Conservation (phyloP, 2,113 vertebrate species). For the Oxyura jamaicensis region DNA sequence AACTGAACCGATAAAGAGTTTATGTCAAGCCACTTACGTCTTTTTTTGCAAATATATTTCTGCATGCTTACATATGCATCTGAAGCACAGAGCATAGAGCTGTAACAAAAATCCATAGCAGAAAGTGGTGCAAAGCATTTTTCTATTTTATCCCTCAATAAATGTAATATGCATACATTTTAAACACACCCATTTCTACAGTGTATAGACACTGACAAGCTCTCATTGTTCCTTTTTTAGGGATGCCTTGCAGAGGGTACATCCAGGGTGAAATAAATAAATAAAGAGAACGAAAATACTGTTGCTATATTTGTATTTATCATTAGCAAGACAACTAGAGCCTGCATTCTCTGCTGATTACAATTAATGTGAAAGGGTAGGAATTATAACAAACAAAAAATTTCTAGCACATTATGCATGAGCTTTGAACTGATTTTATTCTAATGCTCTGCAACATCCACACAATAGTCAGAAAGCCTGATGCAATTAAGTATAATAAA, state of each 20-base stretch:
- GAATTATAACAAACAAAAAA: constrained; percentile 33
- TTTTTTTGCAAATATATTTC: background rate
- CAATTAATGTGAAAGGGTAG: constrained; percentile 44
- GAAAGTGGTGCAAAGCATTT: background rate
- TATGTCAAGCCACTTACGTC: background rate
- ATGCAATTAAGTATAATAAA: constrained; percentile 45
- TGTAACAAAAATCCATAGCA: background rate
- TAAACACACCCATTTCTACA: background rate
- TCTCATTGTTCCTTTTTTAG: background rate
- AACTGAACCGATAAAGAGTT: background rate
- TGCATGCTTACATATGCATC: background rate
- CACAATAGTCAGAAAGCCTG: constrained; percentile 17
- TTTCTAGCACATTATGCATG: background rate
- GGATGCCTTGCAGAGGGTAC: background rate
- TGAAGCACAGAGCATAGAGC: background rate
- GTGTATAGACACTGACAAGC: background rate
- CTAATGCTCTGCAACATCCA: background rate
- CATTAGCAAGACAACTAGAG: background rate
- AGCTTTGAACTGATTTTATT: constrained; percentile 42
- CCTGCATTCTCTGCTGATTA: constrained; percentile 31
- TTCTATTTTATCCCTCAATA: background rate
- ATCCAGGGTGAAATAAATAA: background rate
- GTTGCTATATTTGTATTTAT: constrained; percentile 16
- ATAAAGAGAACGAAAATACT: background rate
- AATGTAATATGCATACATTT: background rate